A percentile compares a stretch with the other conserved stretches of the same genome.
These are phyloP conservation scores for Protobothrops mucrosquamatus DNA, from an alignment of 2,113 vertebrate species.

Conservation along the genomic window DNA sequence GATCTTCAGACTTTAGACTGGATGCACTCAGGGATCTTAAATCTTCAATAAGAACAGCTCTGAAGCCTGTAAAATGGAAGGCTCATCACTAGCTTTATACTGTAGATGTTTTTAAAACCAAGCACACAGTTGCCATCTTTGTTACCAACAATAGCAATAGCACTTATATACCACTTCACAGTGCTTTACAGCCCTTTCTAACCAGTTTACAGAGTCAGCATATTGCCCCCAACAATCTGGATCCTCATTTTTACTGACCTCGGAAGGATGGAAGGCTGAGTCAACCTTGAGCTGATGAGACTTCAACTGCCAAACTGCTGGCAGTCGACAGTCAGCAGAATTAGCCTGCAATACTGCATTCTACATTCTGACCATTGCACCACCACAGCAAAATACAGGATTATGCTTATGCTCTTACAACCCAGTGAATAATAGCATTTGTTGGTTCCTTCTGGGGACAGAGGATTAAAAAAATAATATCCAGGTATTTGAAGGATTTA, in stretches of 20 bases:
- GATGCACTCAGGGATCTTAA: not conserved
- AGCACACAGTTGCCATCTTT: not conserved
- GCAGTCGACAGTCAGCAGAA: no score
- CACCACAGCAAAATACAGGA: not conserved
- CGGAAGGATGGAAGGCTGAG: no score
- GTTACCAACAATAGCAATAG: not conserved
- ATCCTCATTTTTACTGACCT: no score
- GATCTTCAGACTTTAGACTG: not conserved
- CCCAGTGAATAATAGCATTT: not conserved
- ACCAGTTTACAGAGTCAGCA: no score
- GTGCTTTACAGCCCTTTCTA: no score
- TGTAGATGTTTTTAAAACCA: not conserved
- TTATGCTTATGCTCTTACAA: not conserved
- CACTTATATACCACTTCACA: no score
- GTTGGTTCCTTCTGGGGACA: not conserved
- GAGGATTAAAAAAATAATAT: not conserved
- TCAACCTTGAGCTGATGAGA: no score
- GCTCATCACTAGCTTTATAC: not conserved
- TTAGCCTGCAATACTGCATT: no score
- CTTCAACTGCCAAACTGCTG: no score
- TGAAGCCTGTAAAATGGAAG: not conserved
- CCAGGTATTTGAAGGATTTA: not conserved
- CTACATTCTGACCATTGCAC: no score
- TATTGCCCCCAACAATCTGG: no score
- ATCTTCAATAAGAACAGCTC: not conserved